These are phyloP conservation scores for Enteromius treurensis DNA, from an alignment of 2,797 vertebrate genomes.

Conservation along the genomic window DNA sequence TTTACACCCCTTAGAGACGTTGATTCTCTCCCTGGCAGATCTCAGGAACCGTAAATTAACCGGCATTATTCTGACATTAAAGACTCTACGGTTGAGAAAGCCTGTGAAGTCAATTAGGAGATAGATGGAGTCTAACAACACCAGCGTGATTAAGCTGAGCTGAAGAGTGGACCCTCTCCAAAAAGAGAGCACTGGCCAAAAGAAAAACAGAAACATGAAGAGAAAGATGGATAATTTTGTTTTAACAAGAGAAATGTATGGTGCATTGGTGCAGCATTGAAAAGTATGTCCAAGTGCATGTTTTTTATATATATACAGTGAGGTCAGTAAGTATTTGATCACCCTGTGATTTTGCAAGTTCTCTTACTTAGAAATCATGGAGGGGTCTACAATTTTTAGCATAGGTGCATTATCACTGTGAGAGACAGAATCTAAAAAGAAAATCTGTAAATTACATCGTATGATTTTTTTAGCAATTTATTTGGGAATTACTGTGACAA, in stretches of 20 bases:
- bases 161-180: slow-evolving; percentile 63
- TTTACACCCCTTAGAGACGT: slow-evolving; percentile 41
- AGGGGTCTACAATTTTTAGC: no score
- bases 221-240: slow-evolving; percentile 19
- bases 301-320: background rate
- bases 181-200: slow-evolving; percentile 60
- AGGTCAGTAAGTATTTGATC: no score
- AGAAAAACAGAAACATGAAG: background rate
- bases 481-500: no score
- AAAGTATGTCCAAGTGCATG: background rate
- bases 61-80: slow-evolving; percentile 73
- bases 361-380: no score
- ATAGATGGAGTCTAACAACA: slow-evolving; percentile 66
- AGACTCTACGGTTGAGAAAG: slow-evolving; percentile 64
- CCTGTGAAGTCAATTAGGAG: slow-evolving; percentile 71
- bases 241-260: background rate
- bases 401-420: no score
- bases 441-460: no score
- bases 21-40: slow-evolving; percentile 42
- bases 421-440: no score
- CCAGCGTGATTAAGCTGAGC: slow-evolving; percentile 67
- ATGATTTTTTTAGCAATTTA: no score
- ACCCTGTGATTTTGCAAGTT: no score
- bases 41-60: slow-evolving; percentile 69
- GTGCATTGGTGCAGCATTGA: background rate